Conservation (phyloP, 2,888 invertebrate species). For the Drosophila fungiperda region DNA sequence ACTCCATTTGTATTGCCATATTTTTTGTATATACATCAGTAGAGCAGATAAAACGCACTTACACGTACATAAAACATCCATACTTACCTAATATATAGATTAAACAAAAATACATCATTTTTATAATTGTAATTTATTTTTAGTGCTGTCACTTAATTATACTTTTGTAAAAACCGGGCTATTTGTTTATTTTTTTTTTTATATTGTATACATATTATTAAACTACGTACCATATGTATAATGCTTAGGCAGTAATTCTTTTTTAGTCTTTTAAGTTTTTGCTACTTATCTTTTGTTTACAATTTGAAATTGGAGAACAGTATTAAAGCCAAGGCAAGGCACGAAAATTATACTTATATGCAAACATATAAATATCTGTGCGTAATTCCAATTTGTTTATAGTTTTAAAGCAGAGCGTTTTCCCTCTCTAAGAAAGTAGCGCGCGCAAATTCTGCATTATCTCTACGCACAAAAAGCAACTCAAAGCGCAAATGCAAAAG, state of each 20-base stretch:
- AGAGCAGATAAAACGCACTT: slow-evolving; percentile 37
- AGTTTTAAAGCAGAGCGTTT: slow-evolving; percentile 30
- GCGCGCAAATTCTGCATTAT: slow-evolving; percentile 34
- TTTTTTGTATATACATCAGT: slow-evolving; percentile 70
- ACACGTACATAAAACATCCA: slow-evolving; percentile 26
- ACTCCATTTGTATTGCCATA: slow-evolving; percentile 68
- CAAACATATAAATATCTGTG: slow-evolving; percentile 59
- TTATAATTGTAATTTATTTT: slow-evolving; percentile 56
- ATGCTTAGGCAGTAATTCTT: slow-evolving; percentile 41
- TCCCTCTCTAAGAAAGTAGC: slow-evolving; percentile 24
- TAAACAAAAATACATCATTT: slow-evolving; percentile 19
- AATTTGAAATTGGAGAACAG: slow-evolving; percentile 77
- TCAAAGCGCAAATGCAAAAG: slow-evolving; percentile 49
- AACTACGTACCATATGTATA: slow-evolving; percentile 33
- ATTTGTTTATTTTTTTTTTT: slow-evolving; percentile 37
- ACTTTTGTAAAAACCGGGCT: slow-evolving; percentile 69
- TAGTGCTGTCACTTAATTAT: slow-evolving; percentile 46
- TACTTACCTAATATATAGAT: slow-evolving; percentile 44
- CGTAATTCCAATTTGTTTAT: slow-evolving; percentile 72
- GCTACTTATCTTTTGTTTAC: slow-evolving; percentile 67
- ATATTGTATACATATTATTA: slow-evolving; percentile 12
- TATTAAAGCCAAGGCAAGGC: slow-evolving; percentile 72
- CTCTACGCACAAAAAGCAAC: slow-evolving; percentile 31
- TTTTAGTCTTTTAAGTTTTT: slow-evolving; percentile 64
- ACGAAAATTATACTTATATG: slow-evolving; percentile 53